Percentiles rank a stretch among this genome's conserved stretches.
These are phyloP conservation scores for Seladonia tumulorum DNA, from an alignment of 2,888 invertebrate genomes.

Conservation along the genomic window DNA sequence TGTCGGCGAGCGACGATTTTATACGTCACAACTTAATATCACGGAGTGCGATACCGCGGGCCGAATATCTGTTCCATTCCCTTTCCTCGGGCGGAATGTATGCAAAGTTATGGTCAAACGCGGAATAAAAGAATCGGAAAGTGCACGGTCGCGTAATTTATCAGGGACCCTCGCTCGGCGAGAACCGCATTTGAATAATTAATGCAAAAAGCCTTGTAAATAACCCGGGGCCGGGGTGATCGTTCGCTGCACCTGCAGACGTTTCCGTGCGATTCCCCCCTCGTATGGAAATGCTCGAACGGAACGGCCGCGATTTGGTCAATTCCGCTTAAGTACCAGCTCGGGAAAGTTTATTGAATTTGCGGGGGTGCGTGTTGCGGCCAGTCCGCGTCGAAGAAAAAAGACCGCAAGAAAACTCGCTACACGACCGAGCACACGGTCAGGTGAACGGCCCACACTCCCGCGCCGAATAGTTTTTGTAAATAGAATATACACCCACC, in stretches of 20 bases:
- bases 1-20: neutral
- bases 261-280: conserved; percentile 51
- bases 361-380: conserved; percentile 50
- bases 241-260: conserved; percentile 80
- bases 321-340: conserved; percentile 76
- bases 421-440: conserved; percentile 14
- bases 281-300: conserved; percentile 69
- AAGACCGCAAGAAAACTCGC: conserved; percentile 45
- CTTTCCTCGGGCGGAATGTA: conserved; percentile 9
- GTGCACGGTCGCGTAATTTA: conserved; percentile 38
- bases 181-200: conserved; percentile 81
- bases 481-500: conserved; percentile 59
- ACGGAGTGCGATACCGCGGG: neutral
- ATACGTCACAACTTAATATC: conserved; percentile 2
- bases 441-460: conserved; percentile 30
- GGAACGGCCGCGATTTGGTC: conserved; percentile 79
- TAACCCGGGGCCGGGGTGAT: conserved; percentile 73
- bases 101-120: conserved; percentile 29
- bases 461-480: conserved; percentile 51
- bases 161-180: conserved; percentile 28
- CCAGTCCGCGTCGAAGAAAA: conserved; percentile 40
- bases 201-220: conserved; percentile 83
- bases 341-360: conserved; percentile 78
- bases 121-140: conserved; percentile 36
- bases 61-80: conserved; percentile 22